Percentiles rank a stretch among this genome's conserved stretches.
Evolutionary conservation across 2,797 vertebrate genomes (phyloP).

Genomic region (Ctenopoma multispine): DNA sequence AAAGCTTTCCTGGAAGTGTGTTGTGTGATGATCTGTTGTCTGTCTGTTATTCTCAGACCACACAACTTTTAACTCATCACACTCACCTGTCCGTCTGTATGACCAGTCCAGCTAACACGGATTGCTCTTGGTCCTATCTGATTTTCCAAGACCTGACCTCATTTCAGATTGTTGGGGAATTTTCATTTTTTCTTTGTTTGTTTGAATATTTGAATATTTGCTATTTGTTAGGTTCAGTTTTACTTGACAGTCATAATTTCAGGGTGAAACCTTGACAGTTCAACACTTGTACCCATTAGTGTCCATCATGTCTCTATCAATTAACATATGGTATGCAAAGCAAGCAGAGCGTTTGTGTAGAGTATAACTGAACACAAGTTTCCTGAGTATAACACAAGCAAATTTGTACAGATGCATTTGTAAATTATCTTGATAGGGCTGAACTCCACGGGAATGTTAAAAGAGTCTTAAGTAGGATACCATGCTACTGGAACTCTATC

Average conservation of each 20-base stretch:
- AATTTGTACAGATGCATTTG: not conserved
- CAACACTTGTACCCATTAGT: too few relatives aligned
- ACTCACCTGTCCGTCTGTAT: not conserved
- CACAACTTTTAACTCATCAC: not conserved
- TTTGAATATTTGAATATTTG: too few relatives aligned
- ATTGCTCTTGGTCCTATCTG: not conserved
- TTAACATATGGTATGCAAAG: too few relatives aligned
- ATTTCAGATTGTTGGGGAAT: not conserved
- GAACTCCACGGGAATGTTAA: too few relatives aligned
- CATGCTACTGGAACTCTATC: too few relatives aligned
- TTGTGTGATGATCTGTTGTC: constrained; percentile 9
- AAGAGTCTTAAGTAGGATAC: too few relatives aligned
- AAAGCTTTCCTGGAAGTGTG: constrained; percentile 13
- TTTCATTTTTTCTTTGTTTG: too few relatives aligned
- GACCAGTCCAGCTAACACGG: not conserved
- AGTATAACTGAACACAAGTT: not conserved
- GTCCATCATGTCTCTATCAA: too few relatives aligned
- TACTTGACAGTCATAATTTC: not conserved
- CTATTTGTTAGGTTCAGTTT: not conserved
- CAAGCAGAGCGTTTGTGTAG: too few relatives aligned
- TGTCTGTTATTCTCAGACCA: not conserved
- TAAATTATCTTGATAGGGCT: too few relatives aligned
- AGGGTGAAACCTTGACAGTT: too few relatives aligned
- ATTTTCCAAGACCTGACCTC: not conserved
- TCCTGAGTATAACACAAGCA: not conserved